Conservation (phyloP, 2,888 invertebrate species). For the Acanthosepion esculentum region DNA sequence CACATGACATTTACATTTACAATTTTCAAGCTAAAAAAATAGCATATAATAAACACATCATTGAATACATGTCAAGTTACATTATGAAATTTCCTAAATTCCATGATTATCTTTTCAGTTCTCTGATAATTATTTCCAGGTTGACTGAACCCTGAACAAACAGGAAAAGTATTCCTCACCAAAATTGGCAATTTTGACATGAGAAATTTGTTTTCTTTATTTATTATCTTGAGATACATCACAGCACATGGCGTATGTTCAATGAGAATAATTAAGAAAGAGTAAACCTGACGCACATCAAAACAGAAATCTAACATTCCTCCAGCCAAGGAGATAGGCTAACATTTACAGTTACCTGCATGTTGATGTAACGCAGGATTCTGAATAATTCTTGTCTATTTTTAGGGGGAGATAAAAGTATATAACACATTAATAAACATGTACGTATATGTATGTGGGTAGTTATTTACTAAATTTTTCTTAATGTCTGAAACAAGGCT, state of each 20-base stretch:
- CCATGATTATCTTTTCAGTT: too few species aligned
- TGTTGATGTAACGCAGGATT: background rate
- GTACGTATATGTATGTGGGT: too few species aligned
- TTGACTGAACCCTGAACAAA: too few species aligned
- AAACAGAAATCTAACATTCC: background rate
- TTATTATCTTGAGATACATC: background rate
- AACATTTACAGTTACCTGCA: background rate
- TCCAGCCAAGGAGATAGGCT: background rate
- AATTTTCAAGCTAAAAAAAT: too few species aligned
- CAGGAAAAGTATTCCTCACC: background rate
- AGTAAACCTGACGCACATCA: background rate
- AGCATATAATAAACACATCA: too few species aligned
- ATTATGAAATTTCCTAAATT: too few species aligned
- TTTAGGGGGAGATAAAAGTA: background rate
- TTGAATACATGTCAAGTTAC: too few species aligned
- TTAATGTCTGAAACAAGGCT: too few species aligned
- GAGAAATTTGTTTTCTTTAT: background rate
- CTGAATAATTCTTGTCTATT: background rate
- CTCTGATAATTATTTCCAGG: too few species aligned
- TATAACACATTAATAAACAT: too few species aligned
- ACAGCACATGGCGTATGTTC: background rate
- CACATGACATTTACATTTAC: too few species aligned
- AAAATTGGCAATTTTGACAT: background rate
- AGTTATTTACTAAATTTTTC: too few species aligned
- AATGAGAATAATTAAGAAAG: background rate